These are phyloP conservation scores for Crypturellus undulatus DNA, from an alignment of 2,113 vertebrate genomes.

Conservation along the genomic window DNA sequence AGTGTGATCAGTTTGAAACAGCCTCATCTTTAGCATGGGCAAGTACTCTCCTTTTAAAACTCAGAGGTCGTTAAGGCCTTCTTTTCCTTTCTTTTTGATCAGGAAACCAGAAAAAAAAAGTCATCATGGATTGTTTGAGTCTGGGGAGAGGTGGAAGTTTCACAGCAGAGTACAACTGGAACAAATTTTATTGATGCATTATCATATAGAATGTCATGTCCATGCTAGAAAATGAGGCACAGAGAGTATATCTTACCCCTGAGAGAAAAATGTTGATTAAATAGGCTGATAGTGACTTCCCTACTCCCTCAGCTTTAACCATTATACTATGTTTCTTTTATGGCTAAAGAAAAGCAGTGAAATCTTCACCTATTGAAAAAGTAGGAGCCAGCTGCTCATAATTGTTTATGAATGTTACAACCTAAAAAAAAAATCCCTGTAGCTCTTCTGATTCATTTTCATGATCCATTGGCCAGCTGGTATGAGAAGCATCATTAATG, in stretches of 20 bases:
- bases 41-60: not conserved
- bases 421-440: not conserved
- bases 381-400: slow-evolving; percentile 53
- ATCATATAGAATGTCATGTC: not conserved
- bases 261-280: not conserved
- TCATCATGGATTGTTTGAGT: not conserved
- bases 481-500: slow-evolving; percentile 77
- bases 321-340: not conserved
- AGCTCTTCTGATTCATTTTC: slow-evolving; percentile 76
- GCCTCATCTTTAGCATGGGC: not conserved
- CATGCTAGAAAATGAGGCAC: not conserved
- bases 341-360: slow-evolving; percentile 28
- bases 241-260: not conserved
- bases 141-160: not conserved
- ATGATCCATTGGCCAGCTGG: slow-evolving; percentile 77
- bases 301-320: not conserved
- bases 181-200: not conserved
- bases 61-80: not conserved
- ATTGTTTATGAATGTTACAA: slow-evolving; percentile 67
- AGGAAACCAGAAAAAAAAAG: not conserved
- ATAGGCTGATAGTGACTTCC: not conserved
- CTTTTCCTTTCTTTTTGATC: not conserved
- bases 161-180: not conserved
- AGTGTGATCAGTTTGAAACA: not conserved
- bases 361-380: slow-evolving; percentile 23